Base-by-base conservation (phyloP, 2,113 vertebrate species). In the Canis aureus region DNA sequence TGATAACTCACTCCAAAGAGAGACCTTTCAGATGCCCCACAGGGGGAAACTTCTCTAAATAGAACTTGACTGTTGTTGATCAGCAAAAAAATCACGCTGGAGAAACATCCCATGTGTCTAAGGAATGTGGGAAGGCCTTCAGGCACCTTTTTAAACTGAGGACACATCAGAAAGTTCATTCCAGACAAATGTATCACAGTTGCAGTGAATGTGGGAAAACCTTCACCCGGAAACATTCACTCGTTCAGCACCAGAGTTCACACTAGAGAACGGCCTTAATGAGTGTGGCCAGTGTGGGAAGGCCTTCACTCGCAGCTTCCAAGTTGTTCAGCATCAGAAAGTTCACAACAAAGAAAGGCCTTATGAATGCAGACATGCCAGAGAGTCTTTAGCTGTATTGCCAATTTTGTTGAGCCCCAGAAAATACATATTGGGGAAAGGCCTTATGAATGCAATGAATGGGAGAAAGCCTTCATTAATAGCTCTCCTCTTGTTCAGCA, bases 391-490 rank as follows among this genome's bases (percentile, higher is more conserved):
- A 95, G 90, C 15, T 94, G 74, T 16, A 60, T 93, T 29, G 78
- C 91, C 2, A 94, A 88, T 38, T 85, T 98, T n/a, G 55, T 66
- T 69, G 80, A 83, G 2, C 97, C 88, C 27, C 88, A 91, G 67
- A 97, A 96, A 59, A 83, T 92, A 11, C 95, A 93, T 55, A 90
- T 91, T 4, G 91, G 87, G n/a, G 97, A 97, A 78, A 97, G 97
- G 29, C 97, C 93, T 11, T 97, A 97, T 74, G 86, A 84, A 32
- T 97, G 97, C 88, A 91, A 29, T 8, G 85, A 97, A 17, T 97
- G 97, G 11, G 92, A 92, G 3, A 98, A 98, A 81, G 94, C 96
- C 92, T 98, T 98, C 32, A 93, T 96, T 62, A 95, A 97, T 38
- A 96, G 93, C n/a, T 97, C 95, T 6, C 94, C 96, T 73, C 96